Evolutionary conservation across 2,888 invertebrate genomes (phyloP).

Genomic region (Rotaria macrura): DNA sequence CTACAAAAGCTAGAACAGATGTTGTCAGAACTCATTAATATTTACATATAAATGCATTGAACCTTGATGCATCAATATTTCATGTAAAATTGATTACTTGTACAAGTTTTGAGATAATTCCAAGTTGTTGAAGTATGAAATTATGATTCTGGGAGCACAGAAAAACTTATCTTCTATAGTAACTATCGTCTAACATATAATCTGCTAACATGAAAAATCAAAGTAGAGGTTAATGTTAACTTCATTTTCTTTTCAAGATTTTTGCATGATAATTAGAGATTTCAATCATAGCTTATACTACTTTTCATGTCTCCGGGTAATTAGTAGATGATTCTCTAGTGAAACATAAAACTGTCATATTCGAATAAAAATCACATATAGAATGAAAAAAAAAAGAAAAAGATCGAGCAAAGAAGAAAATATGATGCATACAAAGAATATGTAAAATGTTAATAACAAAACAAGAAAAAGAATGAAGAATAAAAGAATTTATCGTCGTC

Average conservation of each 20-base stretch:
- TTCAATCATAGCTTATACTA: background rate
- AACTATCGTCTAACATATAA: too few species aligned
- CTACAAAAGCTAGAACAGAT: too few species aligned
- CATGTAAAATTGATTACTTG: background rate
- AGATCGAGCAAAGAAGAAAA: background rate
- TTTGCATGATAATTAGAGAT: background rate
- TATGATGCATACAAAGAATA: background rate
- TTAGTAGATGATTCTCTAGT: background rate
- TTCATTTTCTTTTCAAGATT: background rate
- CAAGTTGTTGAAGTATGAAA: background rate
- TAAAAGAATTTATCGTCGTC: background rate
- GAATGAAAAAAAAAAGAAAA: too few species aligned
- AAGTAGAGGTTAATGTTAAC: background rate
- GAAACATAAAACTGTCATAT: background rate
- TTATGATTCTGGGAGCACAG: background rate
- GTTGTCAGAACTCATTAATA: too few species aligned
- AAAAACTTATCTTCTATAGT: too few species aligned
- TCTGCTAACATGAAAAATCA: background rate
- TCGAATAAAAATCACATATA: background rate
- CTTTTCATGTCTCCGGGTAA: background rate
- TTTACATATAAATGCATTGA: too few species aligned
- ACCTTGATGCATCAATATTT: background rate
- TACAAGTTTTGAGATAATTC: background rate
- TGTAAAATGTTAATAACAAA: background rate
- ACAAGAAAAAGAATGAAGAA: background rate